Evolutionary conservation across 2,888 invertebrate species (phyloP).

Genomic region (Notocelia uddmanniana): DNA sequence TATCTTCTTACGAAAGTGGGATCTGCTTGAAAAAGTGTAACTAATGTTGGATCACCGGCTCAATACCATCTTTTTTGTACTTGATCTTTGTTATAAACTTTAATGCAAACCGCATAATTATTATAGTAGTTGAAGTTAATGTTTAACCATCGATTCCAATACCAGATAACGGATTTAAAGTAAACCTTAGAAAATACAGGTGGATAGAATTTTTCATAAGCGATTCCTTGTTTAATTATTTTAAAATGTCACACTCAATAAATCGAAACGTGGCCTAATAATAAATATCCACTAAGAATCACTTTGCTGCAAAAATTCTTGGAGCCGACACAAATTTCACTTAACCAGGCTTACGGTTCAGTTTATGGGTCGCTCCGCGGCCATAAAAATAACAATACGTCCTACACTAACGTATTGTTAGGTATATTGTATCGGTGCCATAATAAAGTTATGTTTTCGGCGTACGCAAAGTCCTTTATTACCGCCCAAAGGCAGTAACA

Average conservation of each 20-base stretch:
- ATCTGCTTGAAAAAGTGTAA: too few relatives aligned
- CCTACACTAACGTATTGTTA: conserved; percentile 56
- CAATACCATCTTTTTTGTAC: too few relatives aligned
- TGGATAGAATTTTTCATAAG: too few relatives aligned
- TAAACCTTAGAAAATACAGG: too few relatives aligned
- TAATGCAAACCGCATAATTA: too few relatives aligned
- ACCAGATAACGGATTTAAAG: too few relatives aligned
- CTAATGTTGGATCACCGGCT: too few relatives aligned
- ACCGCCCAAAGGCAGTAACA: conserved; percentile 7
- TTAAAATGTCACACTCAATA: background rate
- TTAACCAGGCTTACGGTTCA: conserved; percentile 65
- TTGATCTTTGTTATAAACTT: too few relatives aligned
- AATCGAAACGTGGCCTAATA: conserved; percentile 23
- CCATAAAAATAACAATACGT: conserved; percentile 67
- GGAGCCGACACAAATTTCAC: conserved; percentile 71
- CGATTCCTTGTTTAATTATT: background rate
- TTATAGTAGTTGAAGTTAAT: too few relatives aligned
- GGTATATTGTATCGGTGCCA: conserved; percentile 45
- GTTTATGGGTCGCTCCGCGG: conserved; percentile 64
- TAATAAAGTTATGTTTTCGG: conserved; percentile 44
- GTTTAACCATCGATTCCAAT: too few relatives aligned
- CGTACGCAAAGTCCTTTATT: conserved; percentile 25
- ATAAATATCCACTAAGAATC: conserved; percentile 56
- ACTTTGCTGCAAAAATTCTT: conserved; percentile 65
- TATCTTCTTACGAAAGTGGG: too few relatives aligned